Base-by-base conservation (phyloP, 2,888 invertebrate genomes). In the Argyresthia albistria region DNA sequence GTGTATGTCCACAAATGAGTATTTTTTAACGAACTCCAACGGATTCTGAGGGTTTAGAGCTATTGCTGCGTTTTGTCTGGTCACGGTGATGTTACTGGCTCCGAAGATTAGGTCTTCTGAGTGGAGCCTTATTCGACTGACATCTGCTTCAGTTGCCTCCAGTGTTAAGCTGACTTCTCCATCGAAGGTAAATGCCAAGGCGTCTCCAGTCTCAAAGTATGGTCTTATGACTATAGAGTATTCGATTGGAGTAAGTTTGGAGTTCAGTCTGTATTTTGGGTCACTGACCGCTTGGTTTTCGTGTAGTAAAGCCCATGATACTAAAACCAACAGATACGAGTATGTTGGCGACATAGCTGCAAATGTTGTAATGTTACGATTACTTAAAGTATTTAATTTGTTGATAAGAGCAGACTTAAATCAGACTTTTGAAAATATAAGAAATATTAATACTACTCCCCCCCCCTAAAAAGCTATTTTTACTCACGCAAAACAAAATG, bases 181-280 rank as follows among this genome's bases (percentile, higher is more conserved):
- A 4, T 76, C 68, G 55, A 89, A 90, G 0, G 75, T 80, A 58
- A 89, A 89, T 0, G 69, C 72, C 43, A 57, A 67, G 0, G 65
- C 69, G 50, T 82, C 67, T 1, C 66, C 69, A 1, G 83, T 83
- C 3, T 86, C 72, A 6, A 91, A 82, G 57, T 88, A 81, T 0
- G 91, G 91, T 0, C 71, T 77, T 4, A 93, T 69, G 0, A 71
- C 62, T 1, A 92, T 70, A 0, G 82, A 72, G 58, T 93, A 93
- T 1, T 73, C 68, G 4, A 63, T 68, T 0, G 92, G 92, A 7
- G 59, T 61, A 1, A 92, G 75, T 0, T 73, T 64, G 0, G 75
- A 73, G 53, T 82, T 79, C 1, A 87, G 63, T 49, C 84, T 68
- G 52, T 82, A 80, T 55, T 76, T 80, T 6, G 76, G 66, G 55